A percentile compares a stretch with the other conserved stretches of the same genome.
These are phyloP conservation scores for Polydrusus cervinus DNA, from an alignment of 2,888 invertebrate genomes.

Conservation along the genomic window DNA sequence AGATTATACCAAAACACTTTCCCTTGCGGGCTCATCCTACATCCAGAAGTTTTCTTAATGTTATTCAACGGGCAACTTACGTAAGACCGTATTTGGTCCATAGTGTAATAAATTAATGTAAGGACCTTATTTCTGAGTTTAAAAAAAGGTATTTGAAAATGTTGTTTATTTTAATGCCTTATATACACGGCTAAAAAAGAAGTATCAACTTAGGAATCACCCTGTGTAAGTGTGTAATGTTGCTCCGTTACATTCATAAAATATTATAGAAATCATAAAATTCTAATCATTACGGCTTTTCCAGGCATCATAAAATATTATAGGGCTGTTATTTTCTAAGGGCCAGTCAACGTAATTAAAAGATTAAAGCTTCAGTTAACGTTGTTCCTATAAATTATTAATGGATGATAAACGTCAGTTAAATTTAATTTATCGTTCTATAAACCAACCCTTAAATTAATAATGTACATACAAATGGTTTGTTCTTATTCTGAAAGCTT, in stretches of 20 bases:
- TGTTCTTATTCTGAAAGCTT: conserved; percentile 13
- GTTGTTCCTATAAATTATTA: conserved; percentile 28
- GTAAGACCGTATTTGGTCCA: no score
- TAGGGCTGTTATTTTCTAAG: conserved; percentile 16
- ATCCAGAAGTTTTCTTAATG: no score
- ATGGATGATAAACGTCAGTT: conserved; percentile 40
- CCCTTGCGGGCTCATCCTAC: no score
- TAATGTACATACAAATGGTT: conserved; percentile 27
- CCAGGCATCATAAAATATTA: conserved; percentile 24
- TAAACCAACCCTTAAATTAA: conserved; percentile 19
- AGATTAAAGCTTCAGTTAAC: conserved; percentile 33
- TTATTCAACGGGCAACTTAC: no score
- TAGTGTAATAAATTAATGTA: no score
- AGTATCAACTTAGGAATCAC: no score
- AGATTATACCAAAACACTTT: no score
- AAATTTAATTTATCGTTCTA: conserved; percentile 23
- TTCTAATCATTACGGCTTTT: conserved; percentile 21
- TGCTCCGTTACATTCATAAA: conserved; percentile 10
- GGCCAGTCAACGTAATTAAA: conserved; percentile 32
- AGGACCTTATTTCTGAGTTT: no score
- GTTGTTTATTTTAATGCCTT: no score
- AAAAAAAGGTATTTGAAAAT: no score
- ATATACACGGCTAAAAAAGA: no score
- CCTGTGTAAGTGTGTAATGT: no score
- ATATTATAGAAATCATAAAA: conserved; percentile 17